Evolutionary conservation across 2,888 invertebrate species (phyloP).

Genomic region (Agriopis leucophaearia): DNA sequence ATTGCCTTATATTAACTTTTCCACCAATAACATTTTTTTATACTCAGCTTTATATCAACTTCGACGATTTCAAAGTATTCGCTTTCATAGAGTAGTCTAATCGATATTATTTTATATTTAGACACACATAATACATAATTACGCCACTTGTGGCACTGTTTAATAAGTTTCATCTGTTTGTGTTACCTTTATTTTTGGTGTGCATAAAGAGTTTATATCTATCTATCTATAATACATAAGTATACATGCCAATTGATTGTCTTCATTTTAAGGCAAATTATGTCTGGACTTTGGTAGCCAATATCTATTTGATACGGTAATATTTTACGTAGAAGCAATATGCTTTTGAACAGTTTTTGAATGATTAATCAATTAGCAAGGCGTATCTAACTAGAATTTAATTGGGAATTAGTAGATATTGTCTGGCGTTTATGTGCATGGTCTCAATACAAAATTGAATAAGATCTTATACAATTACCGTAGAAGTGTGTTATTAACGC

Average conservation of each 20-base stretch:
- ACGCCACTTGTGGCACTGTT: too few relatives aligned
- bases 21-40: slow-evolving; percentile 5
- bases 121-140: too few relatives aligned
- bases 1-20: slow-evolving; percentile 22
- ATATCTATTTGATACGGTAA: slow-evolving; percentile 6
- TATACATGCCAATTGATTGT: slow-evolving; percentile 6
- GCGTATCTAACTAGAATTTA: slow-evolving; percentile 11
- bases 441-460: neutral
- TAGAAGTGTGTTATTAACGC: slow-evolving; percentile 44
- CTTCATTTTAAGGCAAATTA: slow-evolving; percentile 1
- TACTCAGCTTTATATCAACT: slow-evolving; percentile 9
- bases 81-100: slow-evolving; percentile 9
- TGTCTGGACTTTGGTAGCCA: slow-evolving; percentile 6
- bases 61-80: neutral
- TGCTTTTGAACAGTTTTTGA: slow-evolving; percentile 15
- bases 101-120: slow-evolving; percentile 9
- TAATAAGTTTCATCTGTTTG: too few relatives aligned
- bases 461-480: neutral
- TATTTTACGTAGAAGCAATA: slow-evolving; percentile 8
- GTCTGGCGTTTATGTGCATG: slow-evolving; percentile 29
- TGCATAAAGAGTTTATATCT: too few relatives aligned
- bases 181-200: too few relatives aligned
- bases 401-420: slow-evolving; percentile 26
- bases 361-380: slow-evolving; percentile 9
- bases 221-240: neutral